Evolutionary conservation across 2,113 vertebrate genomes (phyloP), one percentile per base, ranked within the genome.

Genomic region (Trogon surrucura): DNA sequence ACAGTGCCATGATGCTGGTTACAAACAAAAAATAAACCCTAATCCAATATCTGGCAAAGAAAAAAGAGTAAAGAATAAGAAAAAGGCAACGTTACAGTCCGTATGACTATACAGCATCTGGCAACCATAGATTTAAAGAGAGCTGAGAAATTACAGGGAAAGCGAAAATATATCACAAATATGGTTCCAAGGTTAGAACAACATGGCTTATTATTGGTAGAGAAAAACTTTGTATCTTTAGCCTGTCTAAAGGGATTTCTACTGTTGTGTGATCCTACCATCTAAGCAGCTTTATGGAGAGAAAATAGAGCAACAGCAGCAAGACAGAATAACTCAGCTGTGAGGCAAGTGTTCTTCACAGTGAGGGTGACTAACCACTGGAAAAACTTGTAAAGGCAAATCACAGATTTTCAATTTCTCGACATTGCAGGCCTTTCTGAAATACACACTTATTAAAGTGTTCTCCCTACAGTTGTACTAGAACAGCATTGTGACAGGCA

Each of bases 301-400:
- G 22, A 26, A 74, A 47, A 81, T 0, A n/a, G 11, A 62, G 9
- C 74, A 66, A 3, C 2, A n/a, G 29, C 2, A 73, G 3, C 32
- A 16, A 45, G 54, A 48, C 10, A 48, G 16, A 80, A 2, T 22
- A 45, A 16, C 41, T 51, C 47, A 45, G 29, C 65, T 34, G 47
- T 3, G 26, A 85, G 44, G 11, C 12, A 56, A 64, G n/a, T 0
- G 0, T 16, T 58, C 22, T 61, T 83, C 51, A 30, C 36, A 8
- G 14, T 1, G 38, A 38, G 20, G 6, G 16, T 25, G 56, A 51
- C 16, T 47, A 79, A 64, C 69, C 61, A 30, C 53, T 20, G 9
- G 41, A 84, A 53, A 95, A 82, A 34, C 5, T 29, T 17, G 0
- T 9, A 13, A 30, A 60, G 12, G 8, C 7, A 80, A 71, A 30